phyloP scores from a whole-genome alignment of 2,113 vertebrate species.

The Ifrita kowaldi region DNA sequence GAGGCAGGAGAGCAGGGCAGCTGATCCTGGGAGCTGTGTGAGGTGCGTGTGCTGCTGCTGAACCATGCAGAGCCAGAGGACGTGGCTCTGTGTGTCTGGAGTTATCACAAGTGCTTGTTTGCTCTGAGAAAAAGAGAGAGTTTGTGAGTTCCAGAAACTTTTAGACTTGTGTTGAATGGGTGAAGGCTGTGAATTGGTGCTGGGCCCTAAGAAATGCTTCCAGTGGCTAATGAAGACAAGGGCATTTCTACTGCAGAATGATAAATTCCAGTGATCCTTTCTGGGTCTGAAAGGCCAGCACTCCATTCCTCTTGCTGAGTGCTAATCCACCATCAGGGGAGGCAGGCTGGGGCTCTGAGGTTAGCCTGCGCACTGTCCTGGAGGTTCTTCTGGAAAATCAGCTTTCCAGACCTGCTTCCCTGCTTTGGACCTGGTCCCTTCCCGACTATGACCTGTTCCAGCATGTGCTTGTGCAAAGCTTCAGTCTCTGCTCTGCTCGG shows the following conservation, averaged over 20 bases:
- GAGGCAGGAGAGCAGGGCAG: neutral
- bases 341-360: neutral
- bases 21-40: neutral
- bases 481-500: neutral
- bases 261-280: neutral
- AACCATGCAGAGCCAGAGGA: neutral
- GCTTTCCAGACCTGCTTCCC: neutral
- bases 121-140: neutral
- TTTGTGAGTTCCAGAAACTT: neutral
- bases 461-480: neutral
- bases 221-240: neutral
- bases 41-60: neutral
- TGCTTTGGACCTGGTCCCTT: neutral
- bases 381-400: neutral
- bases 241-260: neutral
- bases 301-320: neutral
- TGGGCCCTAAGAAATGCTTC: neutral
- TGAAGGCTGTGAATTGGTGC: neutral
- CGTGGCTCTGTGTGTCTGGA: neutral
- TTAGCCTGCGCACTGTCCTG: neutral
- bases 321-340: neutral
- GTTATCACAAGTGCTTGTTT: neutral
- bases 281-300: neutral
- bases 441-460: neutral
- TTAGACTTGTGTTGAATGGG: neutral